Percentiles rank a stretch among this genome's conserved stretches.
Evolutionary conservation across 2,113 vertebrate species (phyloP).

Genomic region (Poecilia latipinna): DNA sequence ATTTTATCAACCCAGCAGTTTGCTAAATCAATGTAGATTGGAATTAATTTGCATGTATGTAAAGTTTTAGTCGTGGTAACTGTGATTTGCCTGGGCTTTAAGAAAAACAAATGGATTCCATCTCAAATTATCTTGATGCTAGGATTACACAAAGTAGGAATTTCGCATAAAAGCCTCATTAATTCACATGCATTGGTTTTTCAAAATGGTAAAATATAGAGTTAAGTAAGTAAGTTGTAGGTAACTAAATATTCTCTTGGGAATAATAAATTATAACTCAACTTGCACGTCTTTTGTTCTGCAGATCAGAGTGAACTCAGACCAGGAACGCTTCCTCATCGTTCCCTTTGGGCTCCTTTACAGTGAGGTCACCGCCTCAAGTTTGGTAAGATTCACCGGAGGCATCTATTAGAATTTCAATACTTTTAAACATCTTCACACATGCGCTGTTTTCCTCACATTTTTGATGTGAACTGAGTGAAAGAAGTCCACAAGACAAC

Average conservation of each 20-base stretch:
- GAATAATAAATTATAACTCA: not conserved
- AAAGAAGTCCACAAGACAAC: not conserved
- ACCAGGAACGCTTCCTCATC: constrained; percentile 94
- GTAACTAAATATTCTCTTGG: too few relatives aligned
- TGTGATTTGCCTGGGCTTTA: too few relatives aligned
- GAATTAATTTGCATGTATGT: too few relatives aligned
- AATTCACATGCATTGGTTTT: too few relatives aligned
- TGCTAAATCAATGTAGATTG: too few relatives aligned
- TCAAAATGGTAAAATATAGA: too few relatives aligned
- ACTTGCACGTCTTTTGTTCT: not conserved
- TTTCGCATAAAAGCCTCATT: too few relatives aligned
- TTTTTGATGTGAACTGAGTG: not conserved
- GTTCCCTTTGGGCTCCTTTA: constrained; percentile 96
- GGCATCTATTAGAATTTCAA: not conserved
- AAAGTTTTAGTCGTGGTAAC: too few relatives aligned
- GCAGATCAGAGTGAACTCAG: constrained; percentile 91
- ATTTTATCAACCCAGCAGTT: not conserved
- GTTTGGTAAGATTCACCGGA: constrained; percentile 86
- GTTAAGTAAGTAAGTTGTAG: too few relatives aligned
- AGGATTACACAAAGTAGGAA: too few relatives aligned
- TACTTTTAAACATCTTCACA: not conserved
- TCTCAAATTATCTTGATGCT: too few relatives aligned
- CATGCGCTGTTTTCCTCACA: not conserved
- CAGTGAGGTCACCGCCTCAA: constrained; percentile 97
- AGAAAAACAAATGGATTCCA: too few relatives aligned